Evolutionary conservation across 2,888 invertebrate genomes (phyloP).

Genomic region (Coronaproctus castanopsis): DNA sequence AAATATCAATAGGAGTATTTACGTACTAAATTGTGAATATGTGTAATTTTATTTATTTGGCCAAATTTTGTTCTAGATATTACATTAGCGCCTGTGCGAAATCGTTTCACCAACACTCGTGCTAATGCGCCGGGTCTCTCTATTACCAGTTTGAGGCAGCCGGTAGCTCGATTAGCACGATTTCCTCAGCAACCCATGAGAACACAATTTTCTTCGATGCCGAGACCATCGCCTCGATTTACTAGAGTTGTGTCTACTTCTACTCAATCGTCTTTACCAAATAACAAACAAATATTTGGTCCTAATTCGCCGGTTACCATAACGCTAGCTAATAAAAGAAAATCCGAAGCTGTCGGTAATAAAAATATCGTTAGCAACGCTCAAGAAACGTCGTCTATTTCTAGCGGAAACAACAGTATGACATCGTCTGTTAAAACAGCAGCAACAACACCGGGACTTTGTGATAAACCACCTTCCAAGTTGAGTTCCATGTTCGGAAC

Average conservation of each 20-base stretch:
- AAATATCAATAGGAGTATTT: too few species aligned
- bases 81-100: slow-evolving; percentile 12
- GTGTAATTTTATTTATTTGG: too few species aligned
- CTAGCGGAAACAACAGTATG: too few species aligned
- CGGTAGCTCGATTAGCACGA: background rate
- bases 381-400: background rate
- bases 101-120: slow-evolving; percentile 19
- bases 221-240: background rate
- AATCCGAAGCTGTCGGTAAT: background rate
- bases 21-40: too few species aligned
- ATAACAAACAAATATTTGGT: slow-evolving; percentile 7
- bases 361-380: background rate
- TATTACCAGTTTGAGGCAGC: background rate
- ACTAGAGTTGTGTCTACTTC: background rate
- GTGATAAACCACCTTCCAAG: too few species aligned
- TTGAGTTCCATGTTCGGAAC: background rate
- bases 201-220: background rate
- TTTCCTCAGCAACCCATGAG: background rate
- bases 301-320: slow-evolving; percentile 11
- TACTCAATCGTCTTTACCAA: background rate
- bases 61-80: slow-evolving; percentile 5
- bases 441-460: too few species aligned
- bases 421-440: too few species aligned
- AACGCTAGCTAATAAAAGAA: slow-evolving; percentile 7
- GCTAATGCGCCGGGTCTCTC: background rate